Evolutionary conservation across 2,797 vertebrate species (phyloP).

Genomic region (Sibirionetta formosa): DNA sequence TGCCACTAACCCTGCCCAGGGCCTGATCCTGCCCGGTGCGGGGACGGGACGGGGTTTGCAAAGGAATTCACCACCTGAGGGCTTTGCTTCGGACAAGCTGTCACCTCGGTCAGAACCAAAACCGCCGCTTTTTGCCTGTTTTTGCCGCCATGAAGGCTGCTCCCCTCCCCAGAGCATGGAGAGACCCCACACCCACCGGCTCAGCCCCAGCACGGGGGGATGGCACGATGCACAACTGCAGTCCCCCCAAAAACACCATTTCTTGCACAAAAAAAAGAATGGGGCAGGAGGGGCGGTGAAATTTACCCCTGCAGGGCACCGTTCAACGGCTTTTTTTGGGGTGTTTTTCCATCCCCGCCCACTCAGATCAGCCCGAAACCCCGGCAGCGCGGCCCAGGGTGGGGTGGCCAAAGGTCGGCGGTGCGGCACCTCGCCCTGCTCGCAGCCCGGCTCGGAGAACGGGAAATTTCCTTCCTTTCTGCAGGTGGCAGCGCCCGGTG

Average conservation of each 20-base stretch:
- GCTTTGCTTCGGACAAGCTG: not conserved
- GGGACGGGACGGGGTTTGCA: no score
- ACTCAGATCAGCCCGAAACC: not conserved
- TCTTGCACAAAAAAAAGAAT: not conserved
- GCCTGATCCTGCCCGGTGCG: not conserved
- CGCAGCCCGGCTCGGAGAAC: not conserved
- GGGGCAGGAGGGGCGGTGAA: not conserved
- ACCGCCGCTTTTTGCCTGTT: fast-evolving
- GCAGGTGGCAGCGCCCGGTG: not conserved
- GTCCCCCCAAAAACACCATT: fast-evolving
- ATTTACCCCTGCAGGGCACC: not conserved
- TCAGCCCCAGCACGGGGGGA: fast-evolving
- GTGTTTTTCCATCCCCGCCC: not conserved
- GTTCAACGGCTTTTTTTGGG: not conserved
- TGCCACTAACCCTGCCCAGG: fast-evolving
- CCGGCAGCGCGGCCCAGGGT: not conserved
- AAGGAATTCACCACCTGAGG: no score
- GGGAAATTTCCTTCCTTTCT: not conserved
- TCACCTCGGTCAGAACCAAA: not conserved
- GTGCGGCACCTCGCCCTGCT: not conserved
- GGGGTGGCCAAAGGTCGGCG: slow-evolving; percentile 63
- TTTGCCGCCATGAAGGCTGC: no score
- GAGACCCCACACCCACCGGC: not conserved
- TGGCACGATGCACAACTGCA: fast-evolving
- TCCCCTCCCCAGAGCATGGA: not conserved